Evolutionary conservation across 2,888 invertebrate species (phyloP).

Genomic region (Torymus aiolomorphi): DNA sequence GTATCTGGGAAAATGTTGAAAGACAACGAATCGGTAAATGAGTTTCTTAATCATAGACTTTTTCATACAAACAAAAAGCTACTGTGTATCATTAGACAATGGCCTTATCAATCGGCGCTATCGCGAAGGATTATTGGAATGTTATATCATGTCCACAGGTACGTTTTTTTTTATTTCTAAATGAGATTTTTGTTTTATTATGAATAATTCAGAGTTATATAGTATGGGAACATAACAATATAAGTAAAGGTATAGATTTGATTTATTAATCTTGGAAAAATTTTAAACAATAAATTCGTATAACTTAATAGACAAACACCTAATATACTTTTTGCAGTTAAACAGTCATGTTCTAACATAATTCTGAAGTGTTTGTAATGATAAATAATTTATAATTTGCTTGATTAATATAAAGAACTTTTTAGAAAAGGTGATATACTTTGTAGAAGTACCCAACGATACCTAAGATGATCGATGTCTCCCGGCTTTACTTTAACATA

Average conservation of each 20-base stretch:
- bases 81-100: slow-evolving; percentile 17
- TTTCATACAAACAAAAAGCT: slow-evolving; percentile 30
- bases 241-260: no score
- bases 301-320: no score
- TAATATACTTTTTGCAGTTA: no score
- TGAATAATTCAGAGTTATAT: no score
- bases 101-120: slow-evolving; percentile 40
- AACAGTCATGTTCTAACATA: no score
- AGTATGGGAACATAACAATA: no score
- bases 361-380: no score
- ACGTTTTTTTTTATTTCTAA: background rate
- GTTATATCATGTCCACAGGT: slow-evolving; percentile 33
- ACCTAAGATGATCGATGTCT: slow-evolving; percentile 35
- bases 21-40: background rate
- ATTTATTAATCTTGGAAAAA: no score
- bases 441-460: slow-evolving; percentile 22
- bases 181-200: background rate
- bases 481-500: slow-evolving; percentile 33
- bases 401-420: background rate
- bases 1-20: background rate
- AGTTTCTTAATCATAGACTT: slow-evolving; percentile 6
- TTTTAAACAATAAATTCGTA: no score
- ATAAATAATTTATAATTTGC: no score
- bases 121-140: no score
- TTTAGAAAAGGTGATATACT: slow-evolving; percentile 42